Base-by-base conservation (phyloP, 1,140 invertebrate species). In the Ditylenchus dipsaci region DNA sequence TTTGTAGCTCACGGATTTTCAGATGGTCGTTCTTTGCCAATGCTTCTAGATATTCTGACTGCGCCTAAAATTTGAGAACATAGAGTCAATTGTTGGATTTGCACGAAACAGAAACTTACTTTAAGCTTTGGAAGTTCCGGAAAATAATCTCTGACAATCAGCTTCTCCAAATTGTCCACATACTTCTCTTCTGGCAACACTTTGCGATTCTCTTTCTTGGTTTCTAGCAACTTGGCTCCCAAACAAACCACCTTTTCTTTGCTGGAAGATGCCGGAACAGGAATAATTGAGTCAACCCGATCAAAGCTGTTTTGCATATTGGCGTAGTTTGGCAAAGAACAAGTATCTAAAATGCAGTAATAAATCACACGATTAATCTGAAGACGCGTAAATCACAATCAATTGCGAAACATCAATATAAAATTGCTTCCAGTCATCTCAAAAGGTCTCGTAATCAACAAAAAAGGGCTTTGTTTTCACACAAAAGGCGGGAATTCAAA, bases 81-180 rank as follows among this genome's bases (percentile, higher is more conserved):
- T 29, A 3, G 27, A 43, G 45, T 69, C 17, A 74, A 43, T 13
- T 13, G 26, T 17, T 27, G n/a, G 15, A 42, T 11, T 11, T 26
- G 19, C 1, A 58, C 19, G 17, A 26, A 75, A 38, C 13, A 47
- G 0, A n/a, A 45, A 66, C 13, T 45, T 21, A 81, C 79, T 78
- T 90, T 90, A 33, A 97, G 82, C 81, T 93, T 93, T 71, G 93
- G 90, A 53, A 98, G 84, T 82, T 97, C 91, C 7, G 95, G 95
- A 80, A 94, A 98, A 82, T 95, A 98, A 82, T 97, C 95, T 73
- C 92, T 88, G 82, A 97, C 90, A 75, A 98, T 97, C 45, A 98
- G 97, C 82, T 91, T 90, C 42, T 91, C 90, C 82, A 98, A 88
- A 83, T 90, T 89, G 87, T 90, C 84, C 21, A 85, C 82, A 74